These are phyloP conservation scores for Beroe forskalii DNA, from an alignment of 37 sponge, comb jelly and placozoan genomes.

Conservation along the genomic window DNA sequence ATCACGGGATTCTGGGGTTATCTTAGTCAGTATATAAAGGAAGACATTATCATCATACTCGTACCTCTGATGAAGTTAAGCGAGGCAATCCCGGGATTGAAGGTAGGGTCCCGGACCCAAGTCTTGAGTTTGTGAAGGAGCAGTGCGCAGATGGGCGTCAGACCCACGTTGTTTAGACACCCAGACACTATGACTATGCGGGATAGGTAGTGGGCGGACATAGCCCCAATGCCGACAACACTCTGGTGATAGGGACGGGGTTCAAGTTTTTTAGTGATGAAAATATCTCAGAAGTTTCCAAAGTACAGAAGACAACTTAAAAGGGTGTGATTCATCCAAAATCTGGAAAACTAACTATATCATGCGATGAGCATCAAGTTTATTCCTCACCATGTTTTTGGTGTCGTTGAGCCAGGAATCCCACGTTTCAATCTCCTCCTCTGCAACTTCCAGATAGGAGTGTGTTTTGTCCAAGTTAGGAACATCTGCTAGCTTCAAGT, in stretches of 20 bases:
- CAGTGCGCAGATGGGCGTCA: not conserved
- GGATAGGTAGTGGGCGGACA: conserved; percentile 1
- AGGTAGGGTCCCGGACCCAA: conserved; percentile 12
- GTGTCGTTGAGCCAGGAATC: conserved; percentile 25
- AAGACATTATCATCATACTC: too few relatives aligned
- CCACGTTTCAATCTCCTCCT: conserved; percentile 53
- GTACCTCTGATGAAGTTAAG: conserved; percentile 23
- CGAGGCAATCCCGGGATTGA: not conserved
- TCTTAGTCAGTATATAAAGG: too few relatives aligned
- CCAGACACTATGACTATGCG: conserved; percentile 37
- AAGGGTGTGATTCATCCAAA: too few relatives aligned
- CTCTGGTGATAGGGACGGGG: too few relatives aligned
- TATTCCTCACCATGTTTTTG: not conserved
- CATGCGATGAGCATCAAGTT: too few relatives aligned
- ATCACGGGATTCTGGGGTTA: too few relatives aligned
- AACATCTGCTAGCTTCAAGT: conserved; percentile 55
- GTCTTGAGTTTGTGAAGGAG: conserved; percentile 38
- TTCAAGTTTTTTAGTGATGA: too few relatives aligned
- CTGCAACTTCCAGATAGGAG: conserved; percentile 38
- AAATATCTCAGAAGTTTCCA: too few relatives aligned
- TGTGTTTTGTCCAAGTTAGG: conserved; percentile 48
- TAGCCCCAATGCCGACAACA: not conserved
- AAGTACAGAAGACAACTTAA: too few relatives aligned
- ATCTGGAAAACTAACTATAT: too few relatives aligned
- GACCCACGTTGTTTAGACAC: conserved; percentile 6